phyloP scores from a whole-genome alignment of 2,113 vertebrate genomes.

The Vulpes vulpes region DNA sequence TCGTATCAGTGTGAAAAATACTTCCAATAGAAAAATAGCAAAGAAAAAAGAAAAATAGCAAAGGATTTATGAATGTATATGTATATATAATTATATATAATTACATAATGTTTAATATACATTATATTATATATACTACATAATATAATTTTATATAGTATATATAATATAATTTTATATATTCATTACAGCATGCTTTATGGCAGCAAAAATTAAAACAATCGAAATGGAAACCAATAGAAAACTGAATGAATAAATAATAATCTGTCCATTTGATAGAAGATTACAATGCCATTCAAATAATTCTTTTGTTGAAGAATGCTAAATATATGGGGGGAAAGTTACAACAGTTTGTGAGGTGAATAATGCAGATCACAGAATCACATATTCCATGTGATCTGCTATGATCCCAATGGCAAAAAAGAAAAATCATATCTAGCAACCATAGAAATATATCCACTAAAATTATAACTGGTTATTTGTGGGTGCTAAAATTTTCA shows the following conservation, averaged over 20 bases:
- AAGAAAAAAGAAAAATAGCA: neutral
- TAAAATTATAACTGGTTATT: conserved; percentile 34
- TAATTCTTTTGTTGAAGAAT: conserved; percentile 12
- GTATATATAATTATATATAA: neutral
- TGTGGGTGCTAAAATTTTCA: neutral
- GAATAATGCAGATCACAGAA: neutral
- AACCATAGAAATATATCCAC: neutral
- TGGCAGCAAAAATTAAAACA: conserved; percentile 15
- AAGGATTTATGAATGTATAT: too few species aligned
- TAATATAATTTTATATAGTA: neutral
- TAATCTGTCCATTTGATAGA: neutral
- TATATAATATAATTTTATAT: neutral
- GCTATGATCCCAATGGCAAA: neutral
- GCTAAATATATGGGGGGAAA: neutral
- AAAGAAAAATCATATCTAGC: neutral
- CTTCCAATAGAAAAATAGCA: neutral
- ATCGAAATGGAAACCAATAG: neutral
- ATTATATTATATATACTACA: too few species aligned
- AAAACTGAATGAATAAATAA: conserved; percentile 46
- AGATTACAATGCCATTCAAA: neutral
- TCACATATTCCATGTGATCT: neutral
- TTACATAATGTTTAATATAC: too few species aligned
- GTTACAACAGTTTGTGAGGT: neutral
- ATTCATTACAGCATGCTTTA: neutral
- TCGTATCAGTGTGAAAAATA: neutral